Evolutionary conservation across 2,113 vertebrate species (phyloP).

Genomic region (Bos javanicus): DNA sequence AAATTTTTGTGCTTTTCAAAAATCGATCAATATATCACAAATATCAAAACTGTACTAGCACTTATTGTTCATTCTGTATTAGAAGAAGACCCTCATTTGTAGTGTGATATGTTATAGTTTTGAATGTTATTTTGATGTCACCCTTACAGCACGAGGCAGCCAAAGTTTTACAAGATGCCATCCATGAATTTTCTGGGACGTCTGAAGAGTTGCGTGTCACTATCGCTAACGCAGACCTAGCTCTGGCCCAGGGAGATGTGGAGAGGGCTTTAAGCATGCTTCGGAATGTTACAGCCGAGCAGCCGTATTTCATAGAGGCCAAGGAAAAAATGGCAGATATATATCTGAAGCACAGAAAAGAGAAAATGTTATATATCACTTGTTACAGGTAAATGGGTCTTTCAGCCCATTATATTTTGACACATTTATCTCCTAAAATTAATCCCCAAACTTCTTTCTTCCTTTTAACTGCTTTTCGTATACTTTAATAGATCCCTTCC

Average conservation of each 20-base stretch:
- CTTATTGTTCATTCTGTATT: background rate
- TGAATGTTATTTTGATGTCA: constrained; percentile 43
- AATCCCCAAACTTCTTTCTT: background rate
- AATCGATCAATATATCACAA: background rate
- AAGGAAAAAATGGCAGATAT: constrained; percentile 97
- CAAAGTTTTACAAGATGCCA: constrained; percentile 96
- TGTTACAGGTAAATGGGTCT: constrained; percentile 91
- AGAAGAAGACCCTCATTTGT: background rate
- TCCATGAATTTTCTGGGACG: constrained; percentile 96
- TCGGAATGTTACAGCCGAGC: constrained; percentile 89
- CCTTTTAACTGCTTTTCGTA: background rate
- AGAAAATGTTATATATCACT: constrained; percentile 92
- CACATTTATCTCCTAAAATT: background rate
- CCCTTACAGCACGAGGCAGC: constrained; percentile 93
- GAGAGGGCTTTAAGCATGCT: constrained; percentile 94
- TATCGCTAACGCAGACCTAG: constrained; percentile 93
- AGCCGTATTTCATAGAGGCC: constrained; percentile 94
- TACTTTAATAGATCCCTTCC: background rate
- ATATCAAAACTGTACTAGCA: background rate
- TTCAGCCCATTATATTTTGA: constrained; percentile 19
- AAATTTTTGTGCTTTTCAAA: background rate
- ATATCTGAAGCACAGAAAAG: constrained; percentile 93
- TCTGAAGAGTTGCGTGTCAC: constrained; percentile 92
- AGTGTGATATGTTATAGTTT: background rate
- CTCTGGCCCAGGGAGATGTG: constrained; percentile 89